Base-by-base conservation (phyloP, 2,113 vertebrate species). In the Paraplagusia blochii region DNA sequence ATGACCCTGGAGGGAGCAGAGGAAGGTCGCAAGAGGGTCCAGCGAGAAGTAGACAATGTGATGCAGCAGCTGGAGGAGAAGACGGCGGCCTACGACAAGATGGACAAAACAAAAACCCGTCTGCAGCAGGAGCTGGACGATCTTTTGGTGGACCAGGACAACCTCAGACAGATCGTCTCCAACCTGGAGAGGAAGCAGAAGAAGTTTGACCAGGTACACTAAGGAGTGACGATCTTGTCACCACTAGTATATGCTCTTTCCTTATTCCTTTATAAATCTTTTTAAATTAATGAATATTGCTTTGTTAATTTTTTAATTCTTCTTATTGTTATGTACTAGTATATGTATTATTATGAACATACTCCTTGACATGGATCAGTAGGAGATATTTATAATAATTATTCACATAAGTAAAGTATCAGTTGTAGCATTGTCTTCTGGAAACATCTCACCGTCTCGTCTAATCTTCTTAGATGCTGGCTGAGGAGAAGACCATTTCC, bases 131-230 rank as follows among this genome's bases (percentile, higher is more conserved):
- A 99, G 86, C 88, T 99, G 72, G 97, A 99, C 0, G 97, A 99
- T 80, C 79, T 97, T 0, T 45, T 91, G 13, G 92, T 98, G 76
- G 93, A 96, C 68, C 89, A 97, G 54, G 95, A 95, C 83, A 90
- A 98, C 74, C 93, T 95, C 70, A 87, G 95, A 19, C 95, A 98
- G 88, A 92, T 87, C 0, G 93, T 95, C 52, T 94, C 90, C 82
- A 97, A 93, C 85, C 85, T 99, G 56, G 96, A 98, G 89, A 96
- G 88, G 88, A 99, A 98, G 84, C 97, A 99, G 88, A 99, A 93
- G 87, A 99, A 99, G 83, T 99, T 99, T 68, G 97, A 99, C 87
- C 97, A 99, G 95, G 97, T 98, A 83, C 58, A 4, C 2, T 6
- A 6, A 6, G 22, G 22, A 29, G 22, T 29, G 22, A 4, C 6